Conservation (phyloP, 2,797 vertebrate genomes). For the Micrastur ruficollis region DNA sequence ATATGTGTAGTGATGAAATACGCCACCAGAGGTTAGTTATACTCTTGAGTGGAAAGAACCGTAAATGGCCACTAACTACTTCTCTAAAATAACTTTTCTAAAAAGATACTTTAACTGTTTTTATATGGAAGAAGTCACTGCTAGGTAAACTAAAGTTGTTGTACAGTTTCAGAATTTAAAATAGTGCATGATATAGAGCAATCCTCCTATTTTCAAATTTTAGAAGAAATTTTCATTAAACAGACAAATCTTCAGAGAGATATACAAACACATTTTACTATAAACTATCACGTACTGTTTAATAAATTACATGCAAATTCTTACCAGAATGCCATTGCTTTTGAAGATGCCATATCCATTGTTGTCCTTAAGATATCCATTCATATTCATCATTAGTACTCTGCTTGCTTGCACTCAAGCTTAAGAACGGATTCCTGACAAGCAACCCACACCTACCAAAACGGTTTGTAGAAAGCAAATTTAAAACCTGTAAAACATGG, state of each 20-base stretch:
- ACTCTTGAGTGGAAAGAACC: not conserved
- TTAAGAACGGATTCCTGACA: not conserved
- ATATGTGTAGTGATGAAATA: not conserved
- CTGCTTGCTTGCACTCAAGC: not conserved
- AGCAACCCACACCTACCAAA: not conserved
- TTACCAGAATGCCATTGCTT: slow-evolving; percentile 20
- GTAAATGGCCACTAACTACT: not conserved
- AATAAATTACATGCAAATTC: slow-evolving; percentile 3
- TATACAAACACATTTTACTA: not conserved
- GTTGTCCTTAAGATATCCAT: not conserved
- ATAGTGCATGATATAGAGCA: not conserved
- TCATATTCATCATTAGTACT: not conserved
- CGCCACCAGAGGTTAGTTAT: not conserved
- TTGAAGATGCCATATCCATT: not conserved
- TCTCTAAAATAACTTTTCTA: not conserved
- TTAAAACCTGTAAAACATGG: not conserved
- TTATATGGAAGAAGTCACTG: not conserved
- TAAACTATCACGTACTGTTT: not conserved
- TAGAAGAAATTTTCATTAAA: not conserved
- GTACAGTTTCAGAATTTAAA: slow-evolving; percentile 15
- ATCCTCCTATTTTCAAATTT: not conserved
- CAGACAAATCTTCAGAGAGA: not conserved
- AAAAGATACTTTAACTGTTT: not conserved
- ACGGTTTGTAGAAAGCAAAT: slow-evolving; percentile 39
- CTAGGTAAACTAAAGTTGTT: not conserved